These are phyloP conservation scores for Ptyas mucosa DNA, from an alignment of 2,113 vertebrate genomes.

Conservation along the genomic window DNA sequence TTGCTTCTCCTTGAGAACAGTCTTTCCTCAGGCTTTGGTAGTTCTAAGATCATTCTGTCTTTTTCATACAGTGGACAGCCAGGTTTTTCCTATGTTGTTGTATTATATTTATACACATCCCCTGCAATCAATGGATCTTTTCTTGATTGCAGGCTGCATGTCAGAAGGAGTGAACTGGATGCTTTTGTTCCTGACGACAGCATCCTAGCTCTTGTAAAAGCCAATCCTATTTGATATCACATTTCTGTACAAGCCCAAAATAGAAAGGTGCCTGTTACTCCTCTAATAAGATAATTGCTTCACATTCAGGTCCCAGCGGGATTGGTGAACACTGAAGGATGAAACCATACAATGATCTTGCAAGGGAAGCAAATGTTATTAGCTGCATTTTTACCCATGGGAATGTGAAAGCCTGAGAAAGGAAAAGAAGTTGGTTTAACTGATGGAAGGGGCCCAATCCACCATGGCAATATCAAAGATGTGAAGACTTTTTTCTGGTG, in stretches of 20 bases:
- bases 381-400: not conserved
- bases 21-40: not conserved
- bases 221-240: not conserved
- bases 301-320: not conserved
- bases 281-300: slow-evolving; percentile 7
- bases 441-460: not conserved
- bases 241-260: not conserved
- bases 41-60: not conserved
- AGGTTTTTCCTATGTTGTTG: not conserved
- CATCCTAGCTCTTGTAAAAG: not conserved
- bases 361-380: not conserved
- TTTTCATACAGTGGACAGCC: not conserved
- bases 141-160: not conserved
- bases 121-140: not conserved
- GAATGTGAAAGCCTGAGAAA: not conserved
- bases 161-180: not conserved
- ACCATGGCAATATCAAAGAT: not conserved
- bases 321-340: not conserved
- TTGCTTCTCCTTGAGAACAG: not conserved
- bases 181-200: not conserved
- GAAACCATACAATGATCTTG: not conserved
- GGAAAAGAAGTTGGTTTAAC: not conserved
- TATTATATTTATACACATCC: not conserved
- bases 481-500: no score
- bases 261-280: not conserved